Conservation (phyloP, 2,797 vertebrate genomes). For the Epinephelus awoara region DNA sequence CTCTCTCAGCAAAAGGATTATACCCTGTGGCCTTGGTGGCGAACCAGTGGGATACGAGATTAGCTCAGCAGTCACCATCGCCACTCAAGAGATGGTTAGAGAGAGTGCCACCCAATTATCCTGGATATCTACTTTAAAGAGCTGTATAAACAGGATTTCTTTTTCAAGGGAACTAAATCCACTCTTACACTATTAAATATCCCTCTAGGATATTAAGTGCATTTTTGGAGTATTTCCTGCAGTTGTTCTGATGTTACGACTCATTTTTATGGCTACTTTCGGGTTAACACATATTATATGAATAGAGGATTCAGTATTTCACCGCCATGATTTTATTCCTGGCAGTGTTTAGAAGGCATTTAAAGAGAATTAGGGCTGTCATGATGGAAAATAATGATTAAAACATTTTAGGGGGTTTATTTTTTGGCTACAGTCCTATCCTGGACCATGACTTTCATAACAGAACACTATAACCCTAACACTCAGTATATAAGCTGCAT, state of each 20-base stretch:
- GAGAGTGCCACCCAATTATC: constrained; percentile 61
- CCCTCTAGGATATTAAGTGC: constrained; percentile 13
- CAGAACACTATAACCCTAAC: background rate
- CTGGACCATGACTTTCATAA: background rate
- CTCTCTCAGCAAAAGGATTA: constrained; percentile 52
- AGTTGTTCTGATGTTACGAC: constrained; percentile 2
- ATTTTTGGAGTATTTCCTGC: constrained; percentile 18
- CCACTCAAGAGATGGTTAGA: constrained; percentile 31
- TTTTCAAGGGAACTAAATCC: constrained; percentile 39
- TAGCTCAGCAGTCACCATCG: constrained; percentile 54
- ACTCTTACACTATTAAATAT: constrained; percentile 20
- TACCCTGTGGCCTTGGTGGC: constrained; percentile 49
- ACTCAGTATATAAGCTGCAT: background rate
- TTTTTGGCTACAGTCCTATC: background rate
- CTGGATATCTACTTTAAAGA: constrained; percentile 42
- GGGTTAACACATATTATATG: background rate
- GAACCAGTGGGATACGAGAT: constrained; percentile 66
- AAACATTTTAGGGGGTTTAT: constrained; percentile 3
- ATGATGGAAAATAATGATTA: constrained; percentile 1
- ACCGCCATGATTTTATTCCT: background rate
- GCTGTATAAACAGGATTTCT: constrained; percentile 45
- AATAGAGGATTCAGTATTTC: constrained; percentile 13
- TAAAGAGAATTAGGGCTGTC: constrained; percentile 9
- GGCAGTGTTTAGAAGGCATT: background rate
- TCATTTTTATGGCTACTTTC: constrained; percentile 29